Base-by-base conservation (phyloP, 2,888 invertebrate species). In the Caenorhabditis angaria region DNA sequence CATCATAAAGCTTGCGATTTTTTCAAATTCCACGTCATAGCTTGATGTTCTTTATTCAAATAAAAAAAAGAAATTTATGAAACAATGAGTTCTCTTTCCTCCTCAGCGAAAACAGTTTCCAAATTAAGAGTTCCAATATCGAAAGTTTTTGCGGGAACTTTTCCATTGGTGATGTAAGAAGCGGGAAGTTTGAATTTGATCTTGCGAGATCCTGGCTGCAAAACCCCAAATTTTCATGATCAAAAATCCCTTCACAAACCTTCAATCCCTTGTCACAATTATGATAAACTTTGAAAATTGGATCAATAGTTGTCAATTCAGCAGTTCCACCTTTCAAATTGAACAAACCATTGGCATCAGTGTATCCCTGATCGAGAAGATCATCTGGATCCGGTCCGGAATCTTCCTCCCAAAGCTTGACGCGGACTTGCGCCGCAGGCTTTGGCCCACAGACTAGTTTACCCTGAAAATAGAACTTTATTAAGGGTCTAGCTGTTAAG, bases 341-440 rank as follows among this genome's bases (percentile, higher is more conserved):
- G 71, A 82, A 81, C 10, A 58, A 64, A 29, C 82, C 82, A 0
- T 76, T 64, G 3, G 32, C 67, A 53, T 82, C 80, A 10, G 82
- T 81, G 66, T 81, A 81, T 35, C 77, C 77, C 54, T 77, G 75
- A 47, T 82, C 80, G 20, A 82, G 76, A n/a, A 82, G 74, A 58
- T 82, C 82, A 62, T 82, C 82, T 35, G 80, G 78, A 60, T 81
- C 81, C 27, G 78, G 78, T 41, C 81, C 81, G 55, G 62, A 57
- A 59, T 82, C 82, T 61, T 81, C 82, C 53, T 82, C 82, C 82
- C 82, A 82, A 48, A 82, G 73, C 69, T 82, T 82, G 28, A 82
- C 76, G 20, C 81, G 69, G 0, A 81, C 81, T 25, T 80, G 62
- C n/a, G 29, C 55, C 1, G 81, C 79, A 18, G 80, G 78, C 50